Evolutionary conservation across 2,797 vertebrate species (phyloP), one percentile per base, ranked within the genome.

Genomic region (Mus caroli): DNA sequence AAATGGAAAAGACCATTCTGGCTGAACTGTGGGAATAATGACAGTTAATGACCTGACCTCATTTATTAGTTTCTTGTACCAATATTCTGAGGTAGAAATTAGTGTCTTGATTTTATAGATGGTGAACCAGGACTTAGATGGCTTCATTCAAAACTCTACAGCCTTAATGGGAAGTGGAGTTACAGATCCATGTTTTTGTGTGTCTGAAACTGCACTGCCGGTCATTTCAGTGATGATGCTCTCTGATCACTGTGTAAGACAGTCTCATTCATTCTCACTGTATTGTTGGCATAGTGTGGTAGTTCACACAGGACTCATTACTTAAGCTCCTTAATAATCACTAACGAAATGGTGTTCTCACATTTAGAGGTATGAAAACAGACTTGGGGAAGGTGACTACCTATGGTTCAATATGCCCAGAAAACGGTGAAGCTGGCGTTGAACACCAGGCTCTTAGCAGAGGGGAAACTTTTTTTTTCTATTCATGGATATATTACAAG

Each of bases 41-140:
- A 64, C n/a, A 96, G 40, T 90, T 77, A 79, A 71, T 37, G 62
- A 43, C 17, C 58, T 90, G 73, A 54, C 7, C 28, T 89, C 24
- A 86, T 78, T 93, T 95, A 84, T 76, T 84, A 90, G 79, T 79
- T 94, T 17, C 19, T 96, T 94, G 77, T 4, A 52, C n/a, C 34
- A 71, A 54, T 60, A 75, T 64, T 94, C 56, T 75, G 64, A 95
- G 46, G 52, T 77, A 82, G 58, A 20, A 94, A 73, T 84, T 94
- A 67, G 62, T 92, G 52, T 88, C 86, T 94, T 86, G 19, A 89
- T 76, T 96, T 94, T 96, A 75, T 20, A 77, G 89, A 87, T 91
- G 76, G 78, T 62, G 56, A 97, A 90, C 37, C 84, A 64, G 40
- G 80, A 87, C 26, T 91, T 73, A 19, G 43, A 40, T 78, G 76